Evolutionary conservation across 1,140 invertebrate genomes (phyloP).

Genomic region (Planococcus citri): DNA sequence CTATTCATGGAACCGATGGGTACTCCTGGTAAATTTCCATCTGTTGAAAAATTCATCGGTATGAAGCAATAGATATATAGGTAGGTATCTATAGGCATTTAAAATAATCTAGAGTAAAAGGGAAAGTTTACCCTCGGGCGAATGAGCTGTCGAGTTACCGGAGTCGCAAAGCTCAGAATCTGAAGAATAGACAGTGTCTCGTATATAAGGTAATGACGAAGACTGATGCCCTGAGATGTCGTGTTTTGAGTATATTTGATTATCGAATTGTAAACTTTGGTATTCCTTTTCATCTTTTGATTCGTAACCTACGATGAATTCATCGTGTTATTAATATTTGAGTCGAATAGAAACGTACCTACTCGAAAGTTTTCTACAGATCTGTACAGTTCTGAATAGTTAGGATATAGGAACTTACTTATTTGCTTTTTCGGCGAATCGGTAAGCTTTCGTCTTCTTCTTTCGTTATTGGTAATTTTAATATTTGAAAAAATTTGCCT

Average conservation of each 20-base stretch:
- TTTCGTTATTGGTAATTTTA: neutral
- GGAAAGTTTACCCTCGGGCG: constrained; percentile 25
- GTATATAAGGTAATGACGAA: constrained; percentile 55
- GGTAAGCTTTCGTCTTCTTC: neutral
- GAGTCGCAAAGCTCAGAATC: constrained; percentile 29
- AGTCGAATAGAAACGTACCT: neutral
- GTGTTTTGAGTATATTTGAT: neutral
- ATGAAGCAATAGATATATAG: no score
- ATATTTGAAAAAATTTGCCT: neutral
- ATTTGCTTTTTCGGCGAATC: neutral
- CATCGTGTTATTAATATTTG: no score
- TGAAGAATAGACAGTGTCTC: constrained; percentile 40
- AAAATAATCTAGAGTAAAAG: neutral
- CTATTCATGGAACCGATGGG: neutral
- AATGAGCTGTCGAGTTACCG: constrained; percentile 31
- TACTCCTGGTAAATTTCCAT: neutral
- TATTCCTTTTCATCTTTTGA: no score
- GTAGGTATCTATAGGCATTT: no score
- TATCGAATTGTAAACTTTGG: neutral
- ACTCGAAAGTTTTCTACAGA: neutral
- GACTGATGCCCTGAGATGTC: neutral
- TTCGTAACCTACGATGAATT: no score
- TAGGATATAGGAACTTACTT: no score
- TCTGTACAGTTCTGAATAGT: no score
- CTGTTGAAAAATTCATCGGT: no score